These are phyloP conservation scores for Saxidomus purpurata DNA, from an alignment of 1,140 invertebrate species.

Conservation along the genomic window DNA sequence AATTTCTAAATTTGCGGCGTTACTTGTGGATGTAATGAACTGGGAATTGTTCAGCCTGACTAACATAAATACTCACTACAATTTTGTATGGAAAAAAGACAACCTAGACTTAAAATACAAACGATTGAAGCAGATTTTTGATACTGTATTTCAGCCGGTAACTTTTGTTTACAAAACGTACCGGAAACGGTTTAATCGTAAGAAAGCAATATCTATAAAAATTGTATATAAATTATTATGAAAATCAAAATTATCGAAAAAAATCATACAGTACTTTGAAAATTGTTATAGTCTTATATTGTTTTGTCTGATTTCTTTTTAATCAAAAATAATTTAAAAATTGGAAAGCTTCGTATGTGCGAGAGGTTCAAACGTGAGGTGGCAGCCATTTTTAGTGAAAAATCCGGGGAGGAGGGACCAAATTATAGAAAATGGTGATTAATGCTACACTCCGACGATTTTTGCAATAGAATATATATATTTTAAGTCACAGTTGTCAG, in stretches of 20 bases:
- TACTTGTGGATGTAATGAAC: too few relatives aligned
- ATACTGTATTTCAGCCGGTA: background rate
- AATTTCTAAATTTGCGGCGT: too few relatives aligned
- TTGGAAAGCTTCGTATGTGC: background rate
- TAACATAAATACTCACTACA: too few relatives aligned
- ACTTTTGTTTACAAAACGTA: slow-evolving; percentile 38
- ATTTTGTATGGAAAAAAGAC: background rate
- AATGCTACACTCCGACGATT: background rate
- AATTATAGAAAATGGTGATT: slow-evolving; percentile 47
- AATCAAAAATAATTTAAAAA: background rate
- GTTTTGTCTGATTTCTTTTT: too few relatives aligned
- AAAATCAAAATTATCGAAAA: background rate
- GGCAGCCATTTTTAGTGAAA: slow-evolving; percentile 60
- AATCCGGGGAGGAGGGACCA: slow-evolving; percentile 62
- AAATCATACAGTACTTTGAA: too few relatives aligned
- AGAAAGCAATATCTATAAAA: background rate
- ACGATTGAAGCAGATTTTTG: background rate
- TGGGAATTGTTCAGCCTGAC: too few relatives aligned
- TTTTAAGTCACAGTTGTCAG: background rate
- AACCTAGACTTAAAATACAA: background rate
- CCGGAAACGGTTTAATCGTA: slow-evolving; percentile 8
- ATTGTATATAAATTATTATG: background rate
- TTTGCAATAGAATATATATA: background rate
- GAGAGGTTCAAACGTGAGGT: slow-evolving; percentile 28
- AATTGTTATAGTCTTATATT: too few relatives aligned